These are phyloP conservation scores for Hedychridium roseum DNA, from an alignment of 2,888 invertebrate genomes.

Conservation along the genomic window DNA sequence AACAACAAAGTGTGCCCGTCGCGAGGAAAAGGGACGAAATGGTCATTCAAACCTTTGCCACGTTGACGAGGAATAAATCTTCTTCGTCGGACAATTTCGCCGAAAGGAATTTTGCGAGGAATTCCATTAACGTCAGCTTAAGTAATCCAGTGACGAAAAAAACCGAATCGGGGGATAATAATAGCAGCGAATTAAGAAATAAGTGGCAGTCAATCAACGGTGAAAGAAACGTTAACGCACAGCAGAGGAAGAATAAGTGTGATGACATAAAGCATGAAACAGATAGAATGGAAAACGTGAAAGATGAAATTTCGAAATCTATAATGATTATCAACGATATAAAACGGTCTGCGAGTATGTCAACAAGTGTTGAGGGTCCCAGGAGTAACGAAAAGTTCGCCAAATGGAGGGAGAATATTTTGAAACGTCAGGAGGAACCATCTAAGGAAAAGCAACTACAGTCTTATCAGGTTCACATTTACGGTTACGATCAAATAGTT, in stretches of 20 bases:
- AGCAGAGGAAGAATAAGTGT: conserved; percentile 6
- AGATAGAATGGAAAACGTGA: not conserved
- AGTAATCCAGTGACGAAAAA: conserved; percentile 4
- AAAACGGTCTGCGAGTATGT: too few relatives aligned
- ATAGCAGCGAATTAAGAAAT: conserved; percentile 9
- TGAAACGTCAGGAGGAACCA: conserved; percentile 51
- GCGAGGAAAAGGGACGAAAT: conserved; percentile 26
- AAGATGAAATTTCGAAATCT: too few relatives aligned
- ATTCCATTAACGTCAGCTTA: not conserved
- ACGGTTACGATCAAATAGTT: not conserved
- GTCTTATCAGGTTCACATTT: conserved; percentile 48
- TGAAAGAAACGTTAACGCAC: conserved; percentile 42
- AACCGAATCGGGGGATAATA: conserved; percentile 26
- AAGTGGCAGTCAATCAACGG: conserved; percentile 17
- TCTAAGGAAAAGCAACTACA: conserved; percentile 54
- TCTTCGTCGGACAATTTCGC: conserved; percentile 5
- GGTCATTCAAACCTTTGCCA: conserved; percentile 32
- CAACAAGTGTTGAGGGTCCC: conserved; percentile 39
- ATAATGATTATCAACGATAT: too few relatives aligned
- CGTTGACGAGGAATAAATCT: conserved; percentile 32
- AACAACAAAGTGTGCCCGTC: conserved; percentile 13
- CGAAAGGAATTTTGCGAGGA: conserved; percentile 1
- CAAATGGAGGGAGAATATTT: conserved; percentile 53
- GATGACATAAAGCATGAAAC: not conserved
- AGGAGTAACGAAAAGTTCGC: conserved; percentile 51